Evolutionary conservation across 1,140 invertebrate genomes (phyloP), one percentile per base, ranked within the genome.

Genomic region (Himalopsyche phryganea): DNA sequence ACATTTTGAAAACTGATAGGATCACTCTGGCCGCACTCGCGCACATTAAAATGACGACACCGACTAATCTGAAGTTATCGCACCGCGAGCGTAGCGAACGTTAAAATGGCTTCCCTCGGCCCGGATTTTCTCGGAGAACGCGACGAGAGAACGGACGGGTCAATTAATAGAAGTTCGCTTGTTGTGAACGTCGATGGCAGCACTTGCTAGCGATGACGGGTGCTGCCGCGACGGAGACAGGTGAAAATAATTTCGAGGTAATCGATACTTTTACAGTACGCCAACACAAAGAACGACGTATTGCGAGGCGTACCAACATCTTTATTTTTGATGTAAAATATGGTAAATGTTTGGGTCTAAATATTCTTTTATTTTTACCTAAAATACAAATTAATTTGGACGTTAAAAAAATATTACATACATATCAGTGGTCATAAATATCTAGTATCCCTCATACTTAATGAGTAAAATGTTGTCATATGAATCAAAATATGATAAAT

Each of bases 71-170:
- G 23, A 49, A 40, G 15, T 13, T 40, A 15, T n/a, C 38, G 38
- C 38, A 40, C 23, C 51, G 32, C 51, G 32, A 20, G 42, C 46
- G 41, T 46, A 54, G 35, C 50, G 50, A 36, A 52, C 50, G 44
- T 28, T 59, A 69, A 67, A 65, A 69, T 66, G 66, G 66, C 65
- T 66, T 58, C 61, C 65, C 58, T 53, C 35, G 51, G 61, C 56
- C 65, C 62, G 60, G 58, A 47, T 57, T 51, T 58, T 35, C 61
- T 62, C 65, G 65, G 60, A 56, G 64, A 66, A 63, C 65, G 60
- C 60, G 51, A 52, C 62, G 60, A 52, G 61, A 61, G 60, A 58
- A 55, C 57, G 60, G 65, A 69, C 64, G 68, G 68, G 68, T 68
- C 68, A 68, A 69, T 69, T 65, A 45, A 66, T 52, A 32, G 28